These are phyloP conservation scores for Phengaris alcon DNA, from an alignment of 2,888 invertebrate genomes.

Conservation along the genomic window DNA sequence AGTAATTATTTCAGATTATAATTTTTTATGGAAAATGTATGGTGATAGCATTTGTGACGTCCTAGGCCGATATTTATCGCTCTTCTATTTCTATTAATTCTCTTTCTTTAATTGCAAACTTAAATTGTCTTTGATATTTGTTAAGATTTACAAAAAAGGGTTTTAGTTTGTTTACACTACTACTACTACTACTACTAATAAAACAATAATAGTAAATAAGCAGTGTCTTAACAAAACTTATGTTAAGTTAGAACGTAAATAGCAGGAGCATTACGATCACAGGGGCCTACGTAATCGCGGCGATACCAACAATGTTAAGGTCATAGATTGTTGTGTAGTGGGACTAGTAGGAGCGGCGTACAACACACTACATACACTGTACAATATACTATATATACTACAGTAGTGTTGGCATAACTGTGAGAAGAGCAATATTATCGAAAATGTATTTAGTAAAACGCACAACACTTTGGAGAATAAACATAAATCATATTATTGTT, in stretches of 20 bases:
- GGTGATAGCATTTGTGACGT: too few species aligned
- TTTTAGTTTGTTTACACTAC: too few species aligned
- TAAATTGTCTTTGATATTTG: too few species aligned
- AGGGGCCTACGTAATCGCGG: constrained; percentile 3
- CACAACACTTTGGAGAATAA: not conserved
- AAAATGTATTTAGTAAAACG: constrained; percentile 1
- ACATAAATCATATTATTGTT: not conserved
- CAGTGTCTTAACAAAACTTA: not conserved
- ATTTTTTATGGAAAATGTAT: too few species aligned
- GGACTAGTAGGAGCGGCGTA: constrained; percentile 17
- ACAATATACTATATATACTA: too few species aligned
- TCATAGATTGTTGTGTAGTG: constrained; percentile 25
- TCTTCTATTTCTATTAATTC: too few species aligned
- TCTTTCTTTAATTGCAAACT: too few species aligned
- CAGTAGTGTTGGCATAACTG: constrained; percentile 1
- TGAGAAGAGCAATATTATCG: constrained; percentile 10
- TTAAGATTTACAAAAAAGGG: too few species aligned
- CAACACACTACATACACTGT: not conserved
- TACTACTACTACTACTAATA: too few species aligned
- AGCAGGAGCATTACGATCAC: not conserved
- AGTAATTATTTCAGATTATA: too few species aligned
- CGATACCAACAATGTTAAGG: constrained; percentile 24
- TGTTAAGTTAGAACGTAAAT: not conserved
- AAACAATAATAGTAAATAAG: too few species aligned
- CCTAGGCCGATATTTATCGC: too few species aligned